These are phyloP conservation scores for Cylindroiulus punctatus DNA, from an alignment of 2,888 invertebrate species.

Conservation along the genomic window DNA sequence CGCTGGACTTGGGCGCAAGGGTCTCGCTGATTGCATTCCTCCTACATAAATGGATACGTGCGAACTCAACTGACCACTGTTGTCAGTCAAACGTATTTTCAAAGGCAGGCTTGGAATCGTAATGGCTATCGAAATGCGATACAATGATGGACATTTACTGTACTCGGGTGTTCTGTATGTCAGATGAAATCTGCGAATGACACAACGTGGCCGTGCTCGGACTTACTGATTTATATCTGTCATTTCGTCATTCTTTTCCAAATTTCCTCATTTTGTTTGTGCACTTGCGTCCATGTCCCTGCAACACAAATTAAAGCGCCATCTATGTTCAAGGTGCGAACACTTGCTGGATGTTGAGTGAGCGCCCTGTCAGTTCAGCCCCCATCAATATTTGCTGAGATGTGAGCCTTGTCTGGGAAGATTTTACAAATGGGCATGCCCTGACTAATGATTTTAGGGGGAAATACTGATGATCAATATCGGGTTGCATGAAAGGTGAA, in stretches of 20 bases:
- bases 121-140: background rate
- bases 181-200: background rate
- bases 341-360: too few relatives aligned
- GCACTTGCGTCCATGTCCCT: background rate
- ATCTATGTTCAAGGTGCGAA: background rate
- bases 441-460: background rate
- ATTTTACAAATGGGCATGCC: background rate
- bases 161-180: too few relatives aligned
- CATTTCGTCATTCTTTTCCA: background rate
- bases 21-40: constrained; percentile 10
- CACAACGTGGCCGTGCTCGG: background rate
- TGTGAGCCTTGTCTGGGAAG: background rate
- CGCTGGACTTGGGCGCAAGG: background rate
- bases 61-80: background rate
- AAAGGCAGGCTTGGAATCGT: background rate
- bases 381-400: too few relatives aligned
- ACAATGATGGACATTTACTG: constrained; percentile 9
- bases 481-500: background rate
- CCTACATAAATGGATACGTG: constrained; percentile 9
- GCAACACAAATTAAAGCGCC: too few relatives aligned
- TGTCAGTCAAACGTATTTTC: background rate
- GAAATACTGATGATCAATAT: background rate
- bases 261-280: background rate
- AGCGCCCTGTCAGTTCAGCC: too few relatives aligned
- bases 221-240: background rate